Conservation (phyloP, 1,140 invertebrate genomes). For the Ceratosolen fusciceps region DNA sequence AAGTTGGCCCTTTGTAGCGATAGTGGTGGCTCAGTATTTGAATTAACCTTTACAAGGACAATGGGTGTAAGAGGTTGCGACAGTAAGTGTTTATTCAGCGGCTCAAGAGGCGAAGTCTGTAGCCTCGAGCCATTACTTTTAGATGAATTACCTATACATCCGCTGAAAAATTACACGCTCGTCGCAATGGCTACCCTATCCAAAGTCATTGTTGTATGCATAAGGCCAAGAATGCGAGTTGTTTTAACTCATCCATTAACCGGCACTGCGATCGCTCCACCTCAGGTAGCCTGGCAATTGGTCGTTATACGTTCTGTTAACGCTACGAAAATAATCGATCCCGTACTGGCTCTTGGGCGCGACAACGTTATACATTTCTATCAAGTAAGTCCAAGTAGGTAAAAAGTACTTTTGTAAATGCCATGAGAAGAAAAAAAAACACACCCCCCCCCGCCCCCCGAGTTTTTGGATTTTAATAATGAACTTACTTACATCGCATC, state of each 20-base stretch:
- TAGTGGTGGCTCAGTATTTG: slow-evolving; percentile 97
- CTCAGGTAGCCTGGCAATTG: slow-evolving; percentile 93
- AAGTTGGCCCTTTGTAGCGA: slow-evolving; percentile 89
- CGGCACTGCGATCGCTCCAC: slow-evolving; percentile 80
- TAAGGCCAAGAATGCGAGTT: slow-evolving; percentile 82
- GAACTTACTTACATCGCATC: no score
- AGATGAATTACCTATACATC: slow-evolving; percentile 78
- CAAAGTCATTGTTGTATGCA: slow-evolving; percentile 90
- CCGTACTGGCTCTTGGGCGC: slow-evolving; percentile 88
- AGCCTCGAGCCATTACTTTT: slow-evolving; percentile 87
- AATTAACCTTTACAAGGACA: slow-evolving; percentile 90
- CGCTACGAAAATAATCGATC: slow-evolving; percentile 82
- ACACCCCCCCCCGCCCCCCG: no score
- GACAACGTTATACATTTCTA: slow-evolving; percentile 87
- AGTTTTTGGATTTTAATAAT: no score
- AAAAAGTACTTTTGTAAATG: neutral
- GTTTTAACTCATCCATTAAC: slow-evolving; percentile 77
- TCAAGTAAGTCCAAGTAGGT: slow-evolving; percentile 74
- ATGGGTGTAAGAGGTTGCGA: slow-evolving; percentile 91
- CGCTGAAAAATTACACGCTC: slow-evolving; percentile 82
- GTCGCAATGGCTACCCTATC: slow-evolving; percentile 94
- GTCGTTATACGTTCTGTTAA: slow-evolving; percentile 86
- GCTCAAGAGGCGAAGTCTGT: slow-evolving; percentile 94
- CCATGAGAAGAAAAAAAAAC: neutral
- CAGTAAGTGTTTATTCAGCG: slow-evolving; percentile 92